phyloP scores from a whole-genome alignment of 2,797 vertebrate species.

The Coracias cyanogaster region DNA sequence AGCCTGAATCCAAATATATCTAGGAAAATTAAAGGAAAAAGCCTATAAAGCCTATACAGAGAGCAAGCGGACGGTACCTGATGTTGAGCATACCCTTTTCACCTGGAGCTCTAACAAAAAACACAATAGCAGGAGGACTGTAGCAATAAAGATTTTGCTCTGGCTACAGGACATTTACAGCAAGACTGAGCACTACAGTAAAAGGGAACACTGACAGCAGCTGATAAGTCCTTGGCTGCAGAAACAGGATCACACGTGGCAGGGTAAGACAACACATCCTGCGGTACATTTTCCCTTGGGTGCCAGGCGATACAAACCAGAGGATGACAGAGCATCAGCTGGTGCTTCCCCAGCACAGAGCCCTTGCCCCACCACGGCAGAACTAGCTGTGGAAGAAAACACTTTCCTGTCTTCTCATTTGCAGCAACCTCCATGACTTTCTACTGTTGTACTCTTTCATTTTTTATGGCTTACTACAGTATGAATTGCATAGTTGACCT shows the following conservation, averaged over 20 bases:
- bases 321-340: background rate
- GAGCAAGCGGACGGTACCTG: background rate
- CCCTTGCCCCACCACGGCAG: background rate
- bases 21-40: conserved; percentile 36
- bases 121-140: background rate
- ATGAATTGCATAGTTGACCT: background rate
- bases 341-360: background rate
- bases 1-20: background rate
- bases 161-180: background rate
- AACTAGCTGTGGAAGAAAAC: background rate
- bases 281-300: rapidly evolving
- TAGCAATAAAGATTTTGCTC: background rate
- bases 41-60: background rate
- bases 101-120: background rate
- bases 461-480: background rate
- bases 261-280: background rate
- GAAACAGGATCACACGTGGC: background rate
- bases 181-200: background rate
- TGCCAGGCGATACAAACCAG: rapidly evolving
- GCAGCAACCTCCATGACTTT: background rate
- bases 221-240: background rate
- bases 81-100: background rate
- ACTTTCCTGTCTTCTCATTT: background rate
- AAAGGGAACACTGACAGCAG: background rate
- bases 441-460: background rate